Conservation (phyloP, 1,140 invertebrate genomes). For the Meteorus sp. region DNA sequence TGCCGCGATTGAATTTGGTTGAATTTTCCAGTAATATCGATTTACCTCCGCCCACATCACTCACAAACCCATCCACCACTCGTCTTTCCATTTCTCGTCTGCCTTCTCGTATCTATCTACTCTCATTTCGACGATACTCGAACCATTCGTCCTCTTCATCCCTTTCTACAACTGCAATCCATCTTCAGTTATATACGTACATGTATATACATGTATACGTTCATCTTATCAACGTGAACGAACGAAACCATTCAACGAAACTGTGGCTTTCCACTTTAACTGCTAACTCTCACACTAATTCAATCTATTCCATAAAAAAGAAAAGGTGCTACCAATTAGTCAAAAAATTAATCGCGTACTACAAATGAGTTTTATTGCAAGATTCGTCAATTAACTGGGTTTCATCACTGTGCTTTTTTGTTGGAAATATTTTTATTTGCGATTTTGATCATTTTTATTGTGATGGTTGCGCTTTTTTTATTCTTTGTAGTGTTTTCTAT, state of each 20-base stretch:
- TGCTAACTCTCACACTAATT: slow-evolving; percentile 17
- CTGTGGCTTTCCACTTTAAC: slow-evolving; percentile 23
- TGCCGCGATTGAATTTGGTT: slow-evolving; percentile 32
- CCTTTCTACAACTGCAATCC: slow-evolving; percentile 3
- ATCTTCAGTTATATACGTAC: no score
- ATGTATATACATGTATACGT: no score
- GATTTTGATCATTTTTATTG: no score
- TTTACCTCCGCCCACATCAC: slow-evolving; percentile 16
- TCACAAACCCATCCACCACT: not conserved
- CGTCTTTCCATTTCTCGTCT: slow-evolving; percentile 3
- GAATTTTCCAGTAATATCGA: slow-evolving; percentile 43
- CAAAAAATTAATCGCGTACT: no score
- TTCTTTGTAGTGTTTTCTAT: no score
- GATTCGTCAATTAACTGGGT: no score
- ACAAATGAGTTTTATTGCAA: no score
- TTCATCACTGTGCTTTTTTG: no score
- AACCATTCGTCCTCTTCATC: slow-evolving; percentile 13
- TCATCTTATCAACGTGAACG: slow-evolving; percentile 9
- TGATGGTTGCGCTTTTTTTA: no score
- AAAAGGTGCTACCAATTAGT: no score
- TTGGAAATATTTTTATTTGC: no score
- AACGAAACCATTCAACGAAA: slow-evolving; percentile 7
- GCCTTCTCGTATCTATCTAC: no score
- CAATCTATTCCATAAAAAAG: slow-evolving; percentile 14
- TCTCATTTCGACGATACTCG: slow-evolving; percentile 16